A percentile compares a stretch with the other conserved stretches of the same genome.
Evolutionary conservation across 2,113 vertebrate genomes (phyloP).

Genomic region (Lepidothrix coronata): DNA sequence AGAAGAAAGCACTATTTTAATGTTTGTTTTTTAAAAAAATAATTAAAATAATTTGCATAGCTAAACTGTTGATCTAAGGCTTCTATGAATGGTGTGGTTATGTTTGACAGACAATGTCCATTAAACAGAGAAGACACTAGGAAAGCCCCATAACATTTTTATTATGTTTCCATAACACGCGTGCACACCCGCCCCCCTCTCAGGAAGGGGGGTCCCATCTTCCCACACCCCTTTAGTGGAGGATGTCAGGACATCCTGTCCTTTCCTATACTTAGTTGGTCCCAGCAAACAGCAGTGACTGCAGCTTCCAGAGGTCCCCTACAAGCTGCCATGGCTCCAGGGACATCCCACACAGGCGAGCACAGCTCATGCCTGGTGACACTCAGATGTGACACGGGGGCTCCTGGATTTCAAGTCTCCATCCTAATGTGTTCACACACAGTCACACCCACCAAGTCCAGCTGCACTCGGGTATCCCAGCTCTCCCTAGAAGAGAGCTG

Average conservation of each 20-base stretch:
- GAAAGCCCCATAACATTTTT: constrained; percentile 59
- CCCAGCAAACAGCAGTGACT: background rate
- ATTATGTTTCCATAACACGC: constrained; percentile 52
- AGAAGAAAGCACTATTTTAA: constrained; percentile 80
- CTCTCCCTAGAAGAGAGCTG: background rate
- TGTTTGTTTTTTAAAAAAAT: constrained; percentile 69
- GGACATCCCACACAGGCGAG: background rate
- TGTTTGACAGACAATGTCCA: constrained; percentile 69
- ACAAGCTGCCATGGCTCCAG: background rate
- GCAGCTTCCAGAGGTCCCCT: background rate
- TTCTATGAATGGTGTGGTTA: constrained; percentile 76
- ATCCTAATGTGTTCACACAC: background rate
- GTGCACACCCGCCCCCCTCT: background rate
- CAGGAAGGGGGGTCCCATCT: background rate
- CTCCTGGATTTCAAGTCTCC: background rate
- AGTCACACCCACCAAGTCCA: background rate
- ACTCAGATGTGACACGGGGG: background rate
- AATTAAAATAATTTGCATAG: constrained; percentile 82
- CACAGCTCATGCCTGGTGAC: background rate
- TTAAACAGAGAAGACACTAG: constrained; percentile 70
- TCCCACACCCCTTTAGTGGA: background rate
- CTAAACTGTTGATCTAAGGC: constrained; percentile 83
- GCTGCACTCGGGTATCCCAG: background rate
- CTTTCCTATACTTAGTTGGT: background rate
- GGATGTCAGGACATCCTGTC: constrained; percentile 3